Conservation (phyloP, 2,797 vertebrate genomes). For the Peromyscus attwateri region DNA sequence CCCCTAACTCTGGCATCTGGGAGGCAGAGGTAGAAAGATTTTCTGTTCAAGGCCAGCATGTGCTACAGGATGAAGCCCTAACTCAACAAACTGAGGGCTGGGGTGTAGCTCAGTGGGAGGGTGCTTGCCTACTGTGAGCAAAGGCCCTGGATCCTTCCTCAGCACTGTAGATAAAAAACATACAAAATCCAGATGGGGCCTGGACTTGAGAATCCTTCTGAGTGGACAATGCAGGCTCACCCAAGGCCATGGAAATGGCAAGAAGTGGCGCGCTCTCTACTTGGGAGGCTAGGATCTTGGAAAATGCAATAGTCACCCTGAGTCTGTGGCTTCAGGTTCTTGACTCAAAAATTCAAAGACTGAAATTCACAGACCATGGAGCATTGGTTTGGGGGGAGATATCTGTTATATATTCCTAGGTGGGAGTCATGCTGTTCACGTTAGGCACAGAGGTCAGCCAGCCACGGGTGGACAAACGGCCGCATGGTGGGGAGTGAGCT, state of each 20-base stretch:
- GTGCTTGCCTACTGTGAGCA: neutral
- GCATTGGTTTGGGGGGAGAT: neutral
- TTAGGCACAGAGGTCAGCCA: neutral
- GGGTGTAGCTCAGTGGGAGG: neutral
- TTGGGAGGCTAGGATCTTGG: neutral
- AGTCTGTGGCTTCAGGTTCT: neutral
- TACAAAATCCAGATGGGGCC: neutral
- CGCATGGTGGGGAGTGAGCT: too few species aligned
- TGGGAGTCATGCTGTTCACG: too few species aligned
- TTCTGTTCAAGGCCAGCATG: neutral
- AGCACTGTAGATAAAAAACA: neutral
- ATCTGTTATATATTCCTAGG: neutral
- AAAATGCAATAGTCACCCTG: neutral
- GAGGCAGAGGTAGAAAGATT: neutral
- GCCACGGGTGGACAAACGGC: neutral
- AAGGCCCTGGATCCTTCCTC: neutral
- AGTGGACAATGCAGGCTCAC: neutral
- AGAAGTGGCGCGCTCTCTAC: neutral
- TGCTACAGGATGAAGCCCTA: neutral
- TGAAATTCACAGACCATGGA: neutral
- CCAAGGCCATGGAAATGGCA: neutral
- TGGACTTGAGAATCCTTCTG: neutral
- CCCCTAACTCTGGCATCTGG: neutral
- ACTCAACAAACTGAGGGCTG: neutral
- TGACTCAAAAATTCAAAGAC: neutral